Evolutionary conservation across 2,113 vertebrate genomes (phyloP), one percentile per base, ranked within the genome.

Genomic region (Columbina picui): DNA sequence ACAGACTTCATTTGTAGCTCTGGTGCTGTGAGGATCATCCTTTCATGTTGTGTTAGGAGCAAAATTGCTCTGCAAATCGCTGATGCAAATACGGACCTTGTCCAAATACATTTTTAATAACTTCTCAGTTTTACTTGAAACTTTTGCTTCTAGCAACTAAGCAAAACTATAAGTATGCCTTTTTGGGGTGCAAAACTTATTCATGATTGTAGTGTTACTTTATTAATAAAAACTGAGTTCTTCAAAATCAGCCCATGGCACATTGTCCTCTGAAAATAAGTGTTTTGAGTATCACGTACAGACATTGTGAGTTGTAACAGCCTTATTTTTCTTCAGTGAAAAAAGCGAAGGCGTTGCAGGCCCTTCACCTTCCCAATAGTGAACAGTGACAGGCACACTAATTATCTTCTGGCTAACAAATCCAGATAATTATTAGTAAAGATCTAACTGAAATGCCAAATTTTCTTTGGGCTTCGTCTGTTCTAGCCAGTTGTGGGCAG

Each of bases 291-390:
- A 26, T 77, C 34, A 55, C 21, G 53, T 77, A 30, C 27, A 52
- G 47, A 47, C 10, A 9, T 7, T 64, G 0, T 10, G 30, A 32
- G 3, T 89, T 84, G 20, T 0, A 0, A 32, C 0, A 2, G 7
- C 19, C 2, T 0, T 60, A 25, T 50, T 22, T 76, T 50, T 53
- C 22, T 56, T 69, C 26, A 23, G 5, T 57, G 68, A 41, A 70
- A 90, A 79, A 84, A 74, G 22, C 47, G 32, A 67, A 68, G 21
- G n/a, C n/a, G n/a, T n/a, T n/a, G n/a, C n/a, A n/a, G n/a, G 13
- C 8, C 10, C 17, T 84, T 81, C 41, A 61, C 41, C 36, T 89
- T 89, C 38, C 17, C 50, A 55, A 2, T 45, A 56, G 56, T 67
- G 45, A 67, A 74, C 32, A 65, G 20, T 65, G 56, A 78, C 39